Evolutionary conservation across 2,113 vertebrate genomes (phyloP).

Genomic region (Apus apus): DNA sequence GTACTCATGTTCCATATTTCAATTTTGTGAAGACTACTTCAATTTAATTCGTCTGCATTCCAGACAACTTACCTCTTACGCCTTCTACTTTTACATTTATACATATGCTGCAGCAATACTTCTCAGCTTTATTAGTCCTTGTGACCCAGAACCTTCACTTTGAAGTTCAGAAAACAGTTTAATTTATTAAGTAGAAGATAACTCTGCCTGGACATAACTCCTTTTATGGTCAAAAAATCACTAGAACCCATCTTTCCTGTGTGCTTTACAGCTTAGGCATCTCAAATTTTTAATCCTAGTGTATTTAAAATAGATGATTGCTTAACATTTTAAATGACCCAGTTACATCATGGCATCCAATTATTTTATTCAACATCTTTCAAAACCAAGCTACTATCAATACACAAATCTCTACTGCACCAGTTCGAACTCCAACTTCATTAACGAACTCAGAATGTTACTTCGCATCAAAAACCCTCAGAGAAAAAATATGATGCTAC

Average conservation of each 20-base stretch:
- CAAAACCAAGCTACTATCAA: neutral
- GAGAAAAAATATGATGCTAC: neutral
- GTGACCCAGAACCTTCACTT: neutral
- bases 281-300: neutral
- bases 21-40: neutral
- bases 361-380: neutral
- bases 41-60: neutral
- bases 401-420: neutral
- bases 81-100: neutral
- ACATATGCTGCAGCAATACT: neutral
- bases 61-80: neutral
- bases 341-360: neutral
- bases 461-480: neutral
- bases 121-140: neutral
- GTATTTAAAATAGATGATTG: neutral
- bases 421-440: neutral
- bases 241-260: neutral
- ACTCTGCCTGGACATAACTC: neutral
- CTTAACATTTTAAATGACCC: neutral
- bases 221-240: slow-evolving; percentile 35
- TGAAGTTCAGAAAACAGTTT: neutral
- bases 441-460: neutral
- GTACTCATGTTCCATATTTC: neutral
- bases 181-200: neutral
- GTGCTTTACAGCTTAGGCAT: neutral